These are phyloP conservation scores for Lasioglossum albipes DNA, from an alignment of 1,140 invertebrate species.

Conservation along the genomic window DNA sequence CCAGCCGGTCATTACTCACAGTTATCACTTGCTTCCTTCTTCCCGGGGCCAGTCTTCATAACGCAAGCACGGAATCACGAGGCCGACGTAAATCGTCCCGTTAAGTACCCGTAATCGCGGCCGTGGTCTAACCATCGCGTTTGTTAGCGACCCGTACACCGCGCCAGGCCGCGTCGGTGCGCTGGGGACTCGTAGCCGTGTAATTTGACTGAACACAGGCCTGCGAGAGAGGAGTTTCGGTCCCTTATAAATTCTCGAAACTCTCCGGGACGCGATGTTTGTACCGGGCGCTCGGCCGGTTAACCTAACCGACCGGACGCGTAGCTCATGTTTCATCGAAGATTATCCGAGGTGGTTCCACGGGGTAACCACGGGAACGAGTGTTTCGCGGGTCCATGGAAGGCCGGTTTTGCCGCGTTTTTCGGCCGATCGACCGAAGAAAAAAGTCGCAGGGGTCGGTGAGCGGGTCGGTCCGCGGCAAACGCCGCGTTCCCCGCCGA, in stretches of 20 bases:
- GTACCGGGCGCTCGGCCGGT: not conserved
- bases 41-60: no score
- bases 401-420: conserved; percentile 30
- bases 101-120: conserved; percentile 10
- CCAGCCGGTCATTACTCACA: no score
- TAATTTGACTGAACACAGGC: conserved; percentile 20
- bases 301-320: not conserved
- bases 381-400: not conserved
- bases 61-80: not conserved
- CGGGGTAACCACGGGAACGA: not conserved
- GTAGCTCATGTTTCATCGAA: conserved; percentile 30
- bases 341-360: not conserved
- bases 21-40: no score
- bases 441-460: conserved; percentile 29
- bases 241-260: conserved; percentile 34
- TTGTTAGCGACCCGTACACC: conserved; percentile 1
- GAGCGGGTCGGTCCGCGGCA: not conserved
- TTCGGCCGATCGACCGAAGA: conserved; percentile 56
- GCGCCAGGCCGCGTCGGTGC: no score
- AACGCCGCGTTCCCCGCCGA: conserved; percentile 62
- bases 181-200: not conserved
- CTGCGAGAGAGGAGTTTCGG: not conserved
- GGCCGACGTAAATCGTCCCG: conserved; percentile 10
- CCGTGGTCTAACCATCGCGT: not conserved
- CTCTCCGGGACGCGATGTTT: not conserved